These are phyloP conservation scores for Drosophila affinis DNA, from an alignment of 2,888 invertebrate species.

Conservation along the genomic window DNA sequence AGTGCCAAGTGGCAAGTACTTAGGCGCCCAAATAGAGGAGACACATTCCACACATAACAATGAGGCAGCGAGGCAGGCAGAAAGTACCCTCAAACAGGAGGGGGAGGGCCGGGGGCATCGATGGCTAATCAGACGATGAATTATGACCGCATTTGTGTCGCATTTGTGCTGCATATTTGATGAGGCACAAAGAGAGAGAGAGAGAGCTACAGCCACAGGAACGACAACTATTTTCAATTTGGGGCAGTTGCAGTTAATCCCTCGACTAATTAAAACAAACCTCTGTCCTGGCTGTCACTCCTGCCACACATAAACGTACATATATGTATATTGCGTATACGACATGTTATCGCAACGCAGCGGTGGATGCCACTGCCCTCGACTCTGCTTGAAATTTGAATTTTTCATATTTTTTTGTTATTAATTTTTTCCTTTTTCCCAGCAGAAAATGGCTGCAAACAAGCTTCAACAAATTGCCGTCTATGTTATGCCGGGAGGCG, in stretches of 20 bases:
- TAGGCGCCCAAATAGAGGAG: slow-evolving; percentile 2
- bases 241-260: slow-evolving; percentile 40
- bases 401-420: slow-evolving; percentile 56
- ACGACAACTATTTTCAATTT: slow-evolving; percentile 56
- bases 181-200: background rate
- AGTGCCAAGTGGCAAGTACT: background rate
- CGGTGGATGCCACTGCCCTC: slow-evolving; percentile 22
- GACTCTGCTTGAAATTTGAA: slow-evolving; percentile 64
- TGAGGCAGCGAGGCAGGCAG: slow-evolving; percentile 1
- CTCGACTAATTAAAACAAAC: slow-evolving; percentile 65
- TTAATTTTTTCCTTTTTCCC: slow-evolving; percentile 57
- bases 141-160: slow-evolving; percentile 32
- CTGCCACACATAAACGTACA: background rate
- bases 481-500: slow-evolving; percentile 25
- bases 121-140: slow-evolving; percentile 32
- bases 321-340: slow-evolving; percentile 56
- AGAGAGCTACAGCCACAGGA: background rate
- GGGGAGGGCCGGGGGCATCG: background rate
- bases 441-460: slow-evolving; percentile 30
- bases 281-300: slow-evolving; percentile 4
- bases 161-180: slow-evolving; percentile 21
- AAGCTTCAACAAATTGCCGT: slow-evolving; percentile 68
- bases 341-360: slow-evolving; percentile 51
- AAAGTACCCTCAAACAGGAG: background rate
- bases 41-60: slow-evolving; percentile 19